Evolutionary conservation across 2,113 vertebrate species (phyloP), one percentile per base, ranked within the genome.

Genomic region (Corythoichthys intestinalis): DNA sequence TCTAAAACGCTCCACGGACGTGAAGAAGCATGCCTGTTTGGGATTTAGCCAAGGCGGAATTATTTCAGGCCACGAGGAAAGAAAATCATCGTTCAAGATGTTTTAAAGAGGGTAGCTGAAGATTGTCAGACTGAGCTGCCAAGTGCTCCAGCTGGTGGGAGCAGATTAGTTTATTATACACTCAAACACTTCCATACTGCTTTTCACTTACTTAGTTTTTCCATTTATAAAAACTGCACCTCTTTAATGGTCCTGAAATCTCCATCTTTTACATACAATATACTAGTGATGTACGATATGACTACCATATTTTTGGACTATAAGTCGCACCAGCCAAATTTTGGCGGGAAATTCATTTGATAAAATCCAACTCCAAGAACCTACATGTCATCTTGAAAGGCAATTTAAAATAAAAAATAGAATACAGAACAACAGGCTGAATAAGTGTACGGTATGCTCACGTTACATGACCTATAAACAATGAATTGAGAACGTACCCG

Each of bases 81-180:
- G 81, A 50, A 64, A 71, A 74, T 86, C 61, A 87, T 84, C 68
- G 75, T 74, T 85, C 73, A 80, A 83, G 79, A 88, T 72, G 81
- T 81, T 85, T 82, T 88, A 67, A 83, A 67, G 73, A 85, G 78
- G 79, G 69, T 65, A 77, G 72, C 76, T 73, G 69, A 82, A 72
- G 75, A 79, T 63, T 79, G 68, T 81, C 74, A 67, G 37, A 78
- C 48, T 28, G 56, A 76, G 76, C 77, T 82, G 78, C 83, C 85
- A 83, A 88, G 82, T 70, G 67, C 81, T 91, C 84, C 87, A 91
- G 86, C 85, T 90, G 90, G 80, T 80, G 80, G 76, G 73, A 74
- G 76, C 71, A 83, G 85, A 92, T 91, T 87, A 86, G 73, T 90
- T 91, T 88, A 91, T 89, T 90, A 86, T 86, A 77, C 78, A 84